Base-by-base conservation (phyloP, 2,113 vertebrate genomes). In the Asarcornis scutulata region DNA sequence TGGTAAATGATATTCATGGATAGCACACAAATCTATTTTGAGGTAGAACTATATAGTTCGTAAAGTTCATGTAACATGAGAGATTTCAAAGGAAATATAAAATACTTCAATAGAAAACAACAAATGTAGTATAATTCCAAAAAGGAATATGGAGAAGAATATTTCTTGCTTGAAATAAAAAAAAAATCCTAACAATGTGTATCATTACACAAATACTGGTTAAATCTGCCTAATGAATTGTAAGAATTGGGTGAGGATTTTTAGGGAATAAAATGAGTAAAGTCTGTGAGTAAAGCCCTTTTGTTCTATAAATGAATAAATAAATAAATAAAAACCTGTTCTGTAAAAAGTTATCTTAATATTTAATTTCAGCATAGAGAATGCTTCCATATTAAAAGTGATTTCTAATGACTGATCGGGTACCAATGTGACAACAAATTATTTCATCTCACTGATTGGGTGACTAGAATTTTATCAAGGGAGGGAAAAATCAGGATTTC, bases 1-100 rank as follows among this genome's bases (percentile, higher is more conserved):
- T 95, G 94, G 87, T 96, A 95, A 92, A 95, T 89, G 86, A 94
- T 95, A 96, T 94, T 95, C 95, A 96, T 88, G 78, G 81, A 87
- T 94, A 78, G 42, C 78, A 85, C 86, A 91, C 73, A 94, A 96
- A 96, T 69, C 69, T 94, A 93, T 96, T 95, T 78, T 92, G 92
- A 96, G 81, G 92, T 88, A 95, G 68, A 86, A 52, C 79, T 89
- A 68, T 67, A 76, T 44, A 75, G 83, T 91, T 91, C 73, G 56
- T 85, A 92, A 88, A 48, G 34, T 91, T 86, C 72, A 44, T 52
- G 79, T 79, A 96, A 93, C 69, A 73, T 92, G 88, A 93, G 87
- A 92, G 62, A 83, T 96, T 96, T 94, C 79, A 91, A 94, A 96
- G 83, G 68, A 94, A 89, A 78, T 88, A 64, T 73, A 76, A 94